Base-by-base conservation (phyloP, 2,113 vertebrate species). In the Xenopus tropicalis region DNA sequence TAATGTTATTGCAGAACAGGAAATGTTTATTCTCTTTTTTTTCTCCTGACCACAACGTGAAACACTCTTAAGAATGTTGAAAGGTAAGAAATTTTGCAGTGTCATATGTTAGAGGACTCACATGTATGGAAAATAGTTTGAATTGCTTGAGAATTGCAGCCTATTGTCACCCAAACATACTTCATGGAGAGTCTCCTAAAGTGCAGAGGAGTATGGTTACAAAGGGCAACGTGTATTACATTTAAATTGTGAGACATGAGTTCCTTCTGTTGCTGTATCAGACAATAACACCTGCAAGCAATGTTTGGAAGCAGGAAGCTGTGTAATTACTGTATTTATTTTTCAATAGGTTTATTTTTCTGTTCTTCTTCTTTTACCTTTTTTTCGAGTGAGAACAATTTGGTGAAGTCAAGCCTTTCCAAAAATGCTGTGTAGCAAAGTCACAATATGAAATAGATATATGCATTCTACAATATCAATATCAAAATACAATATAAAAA, bases 251-350 rank as follows among this genome's bases (percentile, higher is more conserved):
- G 51, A 19, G 56, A 67, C 72, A 61, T 46, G 43, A 74, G 25
- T 67, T 61, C 72, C 56, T 74, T 68, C 72, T 68, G 58, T 68
- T 68, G 46, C 72, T 74, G 65, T 69, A 75, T 75, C 65, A 75
- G 43, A 75, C 72, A 75, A 74, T 74, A 68, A 69, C 72, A 75
- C 66, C 66, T 75, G 65, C 72, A 69, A 69, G 72, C 67, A 69
- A 62, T 75, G 65, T 74, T 74, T 74, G 72, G 72, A 74, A 74
- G 72, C 72, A 68, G 65, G 72, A 74, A 68, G 72, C 65, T 68
- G 56, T 74, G 54, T 74, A 74, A 74, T 67, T 74, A 74, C 72
- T 61, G 56, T 68, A 61, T 74, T 74, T 74, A 74, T 68, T 65
- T 74, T 12, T 68, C 23, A 68, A 68, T 74, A 52, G 72, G 29